These are phyloP conservation scores for Rhagoletis pomonella DNA, from an alignment of 1,140 invertebrate genomes.

Conservation along the genomic window DNA sequence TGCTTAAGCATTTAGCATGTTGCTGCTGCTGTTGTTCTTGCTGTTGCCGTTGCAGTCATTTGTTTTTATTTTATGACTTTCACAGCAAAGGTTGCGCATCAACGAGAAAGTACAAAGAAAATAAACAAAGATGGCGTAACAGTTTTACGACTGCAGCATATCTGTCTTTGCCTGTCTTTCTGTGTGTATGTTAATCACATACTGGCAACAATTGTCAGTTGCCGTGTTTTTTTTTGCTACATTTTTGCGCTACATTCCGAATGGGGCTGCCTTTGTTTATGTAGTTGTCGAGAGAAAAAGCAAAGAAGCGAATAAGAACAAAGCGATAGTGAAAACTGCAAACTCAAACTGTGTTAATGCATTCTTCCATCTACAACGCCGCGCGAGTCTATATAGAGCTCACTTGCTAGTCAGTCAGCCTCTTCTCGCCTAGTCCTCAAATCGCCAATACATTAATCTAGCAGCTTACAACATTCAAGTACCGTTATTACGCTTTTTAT, in stretches of 20 bases:
- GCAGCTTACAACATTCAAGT: neutral
- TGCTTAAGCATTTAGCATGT: neutral
- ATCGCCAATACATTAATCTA: constrained; percentile 11
- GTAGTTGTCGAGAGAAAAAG: neutral
- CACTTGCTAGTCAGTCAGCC: neutral
- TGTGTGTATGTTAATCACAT: neutral
- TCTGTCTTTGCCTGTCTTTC: neutral
- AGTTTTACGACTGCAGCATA: constrained; percentile 1
- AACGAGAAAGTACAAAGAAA: constrained; percentile 1
- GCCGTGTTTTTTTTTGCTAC: neutral
- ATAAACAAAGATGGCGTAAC: constrained; percentile 22
- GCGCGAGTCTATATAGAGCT: too few species aligned
- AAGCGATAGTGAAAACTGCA: neutral
- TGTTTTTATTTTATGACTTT: constrained; percentile 37
- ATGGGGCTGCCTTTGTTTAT: neutral
- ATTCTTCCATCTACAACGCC: too few species aligned
- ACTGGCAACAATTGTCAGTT: neutral
- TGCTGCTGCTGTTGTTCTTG: neutral
- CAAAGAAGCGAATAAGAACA: neutral
- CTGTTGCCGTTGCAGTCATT: neutral
- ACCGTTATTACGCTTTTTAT: neutral
- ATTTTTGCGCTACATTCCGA: neutral
- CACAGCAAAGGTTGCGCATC: constrained; percentile 22
- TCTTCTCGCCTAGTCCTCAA: neutral
- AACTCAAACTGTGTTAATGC: constrained; percentile 29